Percentiles rank a stretch among this genome's conserved stretches.
These are phyloP conservation scores for Amiota minor DNA, from an alignment of 2,888 invertebrate species.

Conservation along the genomic window DNA sequence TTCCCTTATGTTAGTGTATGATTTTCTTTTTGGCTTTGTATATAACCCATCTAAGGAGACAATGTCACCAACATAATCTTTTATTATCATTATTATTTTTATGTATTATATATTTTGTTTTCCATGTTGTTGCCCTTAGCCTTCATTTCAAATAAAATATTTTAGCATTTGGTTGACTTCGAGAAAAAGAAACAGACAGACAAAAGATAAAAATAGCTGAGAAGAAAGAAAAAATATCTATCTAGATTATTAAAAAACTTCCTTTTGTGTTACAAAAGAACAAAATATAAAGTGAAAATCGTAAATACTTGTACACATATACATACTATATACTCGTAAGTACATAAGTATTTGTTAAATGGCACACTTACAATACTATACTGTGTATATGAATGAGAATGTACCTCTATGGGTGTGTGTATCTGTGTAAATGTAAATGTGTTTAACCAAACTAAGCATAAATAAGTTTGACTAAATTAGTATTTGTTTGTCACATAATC, in stretches of 20 bases:
- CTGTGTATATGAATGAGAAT: slow-evolving; percentile 2
- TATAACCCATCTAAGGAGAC: slow-evolving; percentile 60
- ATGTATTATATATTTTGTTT: slow-evolving; percentile 43
- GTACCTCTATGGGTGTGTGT: neutral
- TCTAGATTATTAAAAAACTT: neutral
- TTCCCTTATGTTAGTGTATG: too few relatives aligned
- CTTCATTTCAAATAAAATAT: slow-evolving; percentile 14
- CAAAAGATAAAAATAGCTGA: neutral
- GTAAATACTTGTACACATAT: neutral
- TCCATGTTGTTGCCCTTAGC: slow-evolving; percentile 41
- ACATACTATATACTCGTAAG: neutral
- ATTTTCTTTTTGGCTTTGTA: neutral
- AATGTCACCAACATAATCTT: slow-evolving; percentile 60
- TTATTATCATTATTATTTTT: slow-evolving; percentile 35
- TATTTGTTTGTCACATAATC: slow-evolving; percentile 3
- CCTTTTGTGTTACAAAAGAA: slow-evolving; percentile 8
- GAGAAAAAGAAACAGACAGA: neutral
- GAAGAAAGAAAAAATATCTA: slow-evolving; percentile 10
- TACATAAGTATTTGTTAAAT: neutral
- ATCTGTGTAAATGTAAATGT: neutral
- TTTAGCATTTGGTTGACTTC: slow-evolving; percentile 46
- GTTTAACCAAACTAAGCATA: slow-evolving; percentile 11
- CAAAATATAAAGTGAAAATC: neutral
- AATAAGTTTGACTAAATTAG: slow-evolving; percentile 19
- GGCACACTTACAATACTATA: too few relatives aligned